Percentiles rank a stretch among this genome's conserved stretches.
These are phyloP conservation scores for Larimichthys polyactis DNA, from an alignment of 2,113 vertebrate species.

Conservation along the genomic window DNA sequence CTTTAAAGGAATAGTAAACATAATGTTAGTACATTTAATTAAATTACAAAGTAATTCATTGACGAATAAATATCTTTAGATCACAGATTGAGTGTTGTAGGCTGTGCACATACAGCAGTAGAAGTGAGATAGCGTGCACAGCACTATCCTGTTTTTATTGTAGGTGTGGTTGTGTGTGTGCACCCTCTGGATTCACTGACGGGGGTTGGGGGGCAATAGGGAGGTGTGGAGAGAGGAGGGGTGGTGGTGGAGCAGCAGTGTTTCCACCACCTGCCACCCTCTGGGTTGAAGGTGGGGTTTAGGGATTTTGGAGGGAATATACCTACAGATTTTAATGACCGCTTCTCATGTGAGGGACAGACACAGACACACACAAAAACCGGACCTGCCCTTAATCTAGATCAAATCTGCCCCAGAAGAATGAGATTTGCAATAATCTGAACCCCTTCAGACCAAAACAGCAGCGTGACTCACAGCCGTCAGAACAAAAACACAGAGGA, in stretches of 20 bases:
- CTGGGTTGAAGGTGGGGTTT: conserved; percentile 53
- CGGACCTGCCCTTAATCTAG: conserved; percentile 69
- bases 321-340: conserved; percentile 29
- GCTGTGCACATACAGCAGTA: neutral
- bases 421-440: conserved; percentile 74
- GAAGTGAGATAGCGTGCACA: conserved; percentile 4
- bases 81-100: neutral
- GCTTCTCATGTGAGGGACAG: conserved; percentile 39
- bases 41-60: neutral
- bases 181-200: conserved; percentile 14
- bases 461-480: conserved; percentile 15
- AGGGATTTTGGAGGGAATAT: conserved; percentile 17
- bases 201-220: conserved; percentile 41
- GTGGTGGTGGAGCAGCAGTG: conserved; percentile 23
- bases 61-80: no score
- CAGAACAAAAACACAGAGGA: conserved; percentile 52
- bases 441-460: conserved; percentile 71
- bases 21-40: neutral
- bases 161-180: neutral
- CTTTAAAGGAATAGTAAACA: neutral
- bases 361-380: conserved; percentile 29
- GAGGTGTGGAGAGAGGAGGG: conserved; percentile 39
- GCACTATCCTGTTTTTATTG: conserved; percentile 22
- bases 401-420: conserved; percentile 69
- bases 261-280: conserved; percentile 68